Evolutionary conservation across 2,888 invertebrate genomes (phyloP).

Genomic region (Leptarthrus brevirostris): DNA sequence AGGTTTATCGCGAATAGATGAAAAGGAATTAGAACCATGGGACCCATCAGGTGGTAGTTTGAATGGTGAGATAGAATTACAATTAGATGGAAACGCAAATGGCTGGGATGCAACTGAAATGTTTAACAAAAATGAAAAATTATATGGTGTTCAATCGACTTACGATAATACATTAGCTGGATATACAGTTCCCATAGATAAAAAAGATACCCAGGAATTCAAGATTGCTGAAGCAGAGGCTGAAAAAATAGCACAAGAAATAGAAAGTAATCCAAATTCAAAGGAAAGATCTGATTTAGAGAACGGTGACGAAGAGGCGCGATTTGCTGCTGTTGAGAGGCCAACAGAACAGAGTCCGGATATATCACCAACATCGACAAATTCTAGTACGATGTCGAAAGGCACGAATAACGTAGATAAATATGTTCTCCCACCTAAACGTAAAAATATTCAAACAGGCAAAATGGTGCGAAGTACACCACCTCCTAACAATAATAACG

Average conservation of each 20-base stretch:
- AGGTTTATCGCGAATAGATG: slow-evolving; percentile 63
- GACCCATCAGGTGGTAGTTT: slow-evolving; percentile 73
- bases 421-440: slow-evolving; percentile 83
- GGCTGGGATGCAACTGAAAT: slow-evolving; percentile 98
- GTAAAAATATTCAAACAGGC: slow-evolving; percentile 74
- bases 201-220: slow-evolving; percentile 88
- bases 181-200: slow-evolving; percentile 89
- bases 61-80: slow-evolving; percentile 73
- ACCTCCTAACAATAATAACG: slow-evolving; percentile 64
- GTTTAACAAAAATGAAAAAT: slow-evolving; percentile 92
- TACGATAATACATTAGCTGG: slow-evolving; percentile 92
- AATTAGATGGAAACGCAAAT: slow-evolving; percentile 82
- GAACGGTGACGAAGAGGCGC: slow-evolving; percentile 92
- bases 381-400: slow-evolving; percentile 51
- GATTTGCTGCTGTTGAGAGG: slow-evolving; percentile 86
- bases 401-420: slow-evolving; percentile 68
- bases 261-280: slow-evolving; percentile 86
- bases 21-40: slow-evolving; percentile 90
- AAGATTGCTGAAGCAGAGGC: slow-evolving; percentile 77
- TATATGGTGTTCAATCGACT: slow-evolving; percentile 92
- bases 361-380: slow-evolving; percentile 10
- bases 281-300: slow-evolving; percentile 86
- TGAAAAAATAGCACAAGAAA: slow-evolving; percentile 90
- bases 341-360: slow-evolving; percentile 62
- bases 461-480: slow-evolving; percentile 76